Base-by-base conservation (phyloP, 2,113 vertebrate genomes). In the Corythornis madagascariensis region DNA sequence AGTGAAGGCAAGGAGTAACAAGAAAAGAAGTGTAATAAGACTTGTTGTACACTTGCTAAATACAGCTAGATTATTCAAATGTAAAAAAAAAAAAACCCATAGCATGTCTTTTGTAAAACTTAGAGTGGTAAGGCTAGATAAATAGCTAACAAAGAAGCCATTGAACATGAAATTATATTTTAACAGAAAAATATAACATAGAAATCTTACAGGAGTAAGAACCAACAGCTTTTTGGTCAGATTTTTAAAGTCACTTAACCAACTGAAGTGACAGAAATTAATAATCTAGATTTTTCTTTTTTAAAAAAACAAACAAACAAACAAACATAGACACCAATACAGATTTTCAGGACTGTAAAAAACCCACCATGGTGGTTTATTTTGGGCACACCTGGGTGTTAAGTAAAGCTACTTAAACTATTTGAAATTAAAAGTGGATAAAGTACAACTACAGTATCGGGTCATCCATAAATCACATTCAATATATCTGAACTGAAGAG, bases 241-340 rank as follows among this genome's bases (percentile, higher is more conserved):
- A 31, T 26, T 86, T 88, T 90, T 69, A 38, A 81, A 74, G 14
- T 5, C 57, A 8, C 14, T 42, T 61, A 61, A 64, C 5, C 8
- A 73, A 28, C 7, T 28, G 18, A 48, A 67, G 6, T 74, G 7
- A 13, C 64, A 29, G 20, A 57, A 12, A 33, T 3, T 48, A 71
- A 2, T 2, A 12, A 17, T 1, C 1, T 0, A 47, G 17, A 14
- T 12, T 17, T 33, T 59, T 24, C 42, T 13, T 29, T 59, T 55
- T 69, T 29, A 5, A 52, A 67, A 45, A 38, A 38, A 38, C 10
- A 38, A 38, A 38, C 38, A 35, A 35, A 35, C 38, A 38, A 10
- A 10, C 38, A 38, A 25, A 56, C 24, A 35, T 26, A 71, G 24
- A 42, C 6, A 38, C 6, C 33, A 5, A 67, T 13, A 6, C 10